phyloP scores from a whole-genome alignment of 2,113 vertebrate species.

The Rhabdomys dilectus region DNA sequence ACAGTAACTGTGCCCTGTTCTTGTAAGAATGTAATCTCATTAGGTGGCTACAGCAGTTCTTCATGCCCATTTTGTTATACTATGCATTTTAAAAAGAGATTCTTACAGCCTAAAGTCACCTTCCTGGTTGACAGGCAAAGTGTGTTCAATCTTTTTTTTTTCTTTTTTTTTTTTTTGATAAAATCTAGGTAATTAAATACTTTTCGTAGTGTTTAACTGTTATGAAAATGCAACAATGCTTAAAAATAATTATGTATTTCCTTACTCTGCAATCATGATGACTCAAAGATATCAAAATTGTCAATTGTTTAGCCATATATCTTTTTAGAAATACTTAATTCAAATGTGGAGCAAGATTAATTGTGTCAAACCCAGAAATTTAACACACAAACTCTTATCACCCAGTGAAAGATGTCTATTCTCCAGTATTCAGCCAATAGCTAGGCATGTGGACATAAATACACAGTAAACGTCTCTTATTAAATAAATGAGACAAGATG shows the following conservation, averaged over 20 bases:
- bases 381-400: constrained; percentile 11
- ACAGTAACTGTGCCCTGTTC: neutral
- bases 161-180: neutral
- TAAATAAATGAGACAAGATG: constrained; percentile 54
- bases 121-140: neutral
- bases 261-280: neutral
- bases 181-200: neutral
- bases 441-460: constrained; percentile 12
- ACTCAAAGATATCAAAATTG: neutral
- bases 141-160: neutral
- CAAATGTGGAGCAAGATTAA: neutral
- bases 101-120: neutral
- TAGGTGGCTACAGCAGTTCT: neutral
- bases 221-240: neutral
- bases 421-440: constrained; percentile 37
- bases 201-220: neutral
- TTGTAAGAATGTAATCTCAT: neutral
- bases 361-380: neutral
- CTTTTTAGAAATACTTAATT: neutral
- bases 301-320: neutral
- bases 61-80: neutral
- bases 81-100: neutral
- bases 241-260: neutral
- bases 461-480: neutral
- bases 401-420: constrained; percentile 27